phyloP scores from a whole-genome alignment of 1,140 invertebrate species.

The Orchestia grillus region DNA sequence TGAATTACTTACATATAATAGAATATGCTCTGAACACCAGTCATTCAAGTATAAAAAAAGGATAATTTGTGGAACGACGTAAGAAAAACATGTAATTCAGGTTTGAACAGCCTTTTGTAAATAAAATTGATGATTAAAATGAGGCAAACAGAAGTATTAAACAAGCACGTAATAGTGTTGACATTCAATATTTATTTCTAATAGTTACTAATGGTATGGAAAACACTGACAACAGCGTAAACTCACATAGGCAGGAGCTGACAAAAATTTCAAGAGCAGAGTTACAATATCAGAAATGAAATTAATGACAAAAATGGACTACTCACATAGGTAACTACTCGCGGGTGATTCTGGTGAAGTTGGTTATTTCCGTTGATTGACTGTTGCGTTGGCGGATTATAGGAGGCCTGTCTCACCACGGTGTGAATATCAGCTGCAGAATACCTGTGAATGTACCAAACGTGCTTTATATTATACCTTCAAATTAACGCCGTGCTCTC shows the following conservation, averaged over 20 bases:
- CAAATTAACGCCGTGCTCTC: neutral
- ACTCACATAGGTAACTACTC: constrained; percentile 64
- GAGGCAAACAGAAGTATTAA: neutral
- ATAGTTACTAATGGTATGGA: neutral
- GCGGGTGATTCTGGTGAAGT: constrained; percentile 59
- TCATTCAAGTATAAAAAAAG: neutral
- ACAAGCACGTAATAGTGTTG: neutral
- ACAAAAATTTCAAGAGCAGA: neutral
- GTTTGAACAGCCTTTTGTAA: neutral
- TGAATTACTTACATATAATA: no score
- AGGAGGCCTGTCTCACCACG: constrained; percentile 65
- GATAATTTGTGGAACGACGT: neutral
- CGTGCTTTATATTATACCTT: neutral
- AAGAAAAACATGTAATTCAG: neutral
- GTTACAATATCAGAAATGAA: neutral
- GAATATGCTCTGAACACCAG: neutral
- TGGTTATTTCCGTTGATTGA: constrained; percentile 57
- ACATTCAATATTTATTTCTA: neutral
- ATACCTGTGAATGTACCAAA: constrained; percentile 58
- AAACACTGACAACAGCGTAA: neutral
- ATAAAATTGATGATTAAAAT: neutral
- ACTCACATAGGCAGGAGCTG: neutral
- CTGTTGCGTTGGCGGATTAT: constrained; percentile 60
- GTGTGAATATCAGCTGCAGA: constrained; percentile 67
- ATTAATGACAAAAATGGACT: neutral